Evolutionary conservation across 53 echinoderm and acorn worm species (phyloP).

Genomic region (Arbacia lixula): DNA sequence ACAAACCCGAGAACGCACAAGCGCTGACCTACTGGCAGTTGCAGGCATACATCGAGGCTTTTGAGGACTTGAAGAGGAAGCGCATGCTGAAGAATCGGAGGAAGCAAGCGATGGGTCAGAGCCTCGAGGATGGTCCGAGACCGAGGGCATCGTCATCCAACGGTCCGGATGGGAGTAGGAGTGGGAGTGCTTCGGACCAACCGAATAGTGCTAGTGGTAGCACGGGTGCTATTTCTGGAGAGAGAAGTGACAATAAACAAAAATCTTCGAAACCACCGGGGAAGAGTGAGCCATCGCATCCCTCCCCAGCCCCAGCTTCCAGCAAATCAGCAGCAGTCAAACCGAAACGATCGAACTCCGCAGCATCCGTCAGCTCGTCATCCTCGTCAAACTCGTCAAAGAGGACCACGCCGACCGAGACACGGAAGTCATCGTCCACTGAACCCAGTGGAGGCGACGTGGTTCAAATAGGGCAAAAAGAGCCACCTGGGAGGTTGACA

Average conservation of each 20-base stretch:
- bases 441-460: neutral
- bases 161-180: neutral
- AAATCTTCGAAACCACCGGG: no score
- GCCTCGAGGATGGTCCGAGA: neutral
- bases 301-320: no score
- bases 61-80: conserved; percentile 94
- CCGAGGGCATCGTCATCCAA: neutral
- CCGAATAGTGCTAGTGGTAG: neutral
- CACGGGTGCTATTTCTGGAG: neutral
- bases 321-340: conserved; percentile 7
- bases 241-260: neutral
- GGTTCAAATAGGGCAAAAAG: conserved; percentile 1
- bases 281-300: no score
- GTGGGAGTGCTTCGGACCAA: neutral
- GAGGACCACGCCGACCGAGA: neutral
- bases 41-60: conserved; percentile 98
- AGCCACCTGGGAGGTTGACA: neutral
- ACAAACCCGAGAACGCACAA: conserved; percentile 81
- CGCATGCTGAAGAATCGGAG: conserved; percentile 73
- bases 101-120: conserved; percentile 61
- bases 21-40: conserved; percentile 96
- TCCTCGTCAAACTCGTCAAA: conserved; percentile 17
- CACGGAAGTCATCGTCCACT: conserved; percentile 1
- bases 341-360: conserved; percentile 45
- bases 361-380: conserved; percentile 21